Evolutionary conservation across 2,113 vertebrate species (phyloP).

Genomic region (Lampris incognitus): DNA sequence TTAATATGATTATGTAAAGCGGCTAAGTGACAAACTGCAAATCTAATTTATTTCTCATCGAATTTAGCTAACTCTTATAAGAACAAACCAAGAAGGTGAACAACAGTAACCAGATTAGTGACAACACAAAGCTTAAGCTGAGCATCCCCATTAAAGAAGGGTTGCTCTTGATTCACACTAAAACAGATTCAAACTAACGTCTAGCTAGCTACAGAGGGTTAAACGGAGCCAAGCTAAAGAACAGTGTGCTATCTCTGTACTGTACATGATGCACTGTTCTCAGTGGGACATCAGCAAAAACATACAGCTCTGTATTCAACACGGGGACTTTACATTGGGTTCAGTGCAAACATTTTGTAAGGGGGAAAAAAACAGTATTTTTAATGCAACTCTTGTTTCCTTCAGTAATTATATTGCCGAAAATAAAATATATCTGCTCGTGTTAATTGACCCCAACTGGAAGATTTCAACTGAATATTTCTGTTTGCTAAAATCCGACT

Average conservation of each 20-base stretch:
- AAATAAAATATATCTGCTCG: constrained; percentile 10
- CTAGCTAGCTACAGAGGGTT: constrained; percentile 51
- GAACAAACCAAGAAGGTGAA: constrained; percentile 14
- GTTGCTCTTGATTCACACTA: constrained; percentile 63
- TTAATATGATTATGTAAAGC: constrained; percentile 71
- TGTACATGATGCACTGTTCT: constrained; percentile 74
- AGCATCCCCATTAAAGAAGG: constrained; percentile 11
- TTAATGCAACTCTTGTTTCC: constrained; percentile 26
- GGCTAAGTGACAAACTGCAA: constrained; percentile 63
- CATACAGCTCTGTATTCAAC: constrained; percentile 65
- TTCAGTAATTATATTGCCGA: constrained; percentile 22
- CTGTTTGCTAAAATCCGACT: constrained; percentile 48
- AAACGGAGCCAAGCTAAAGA: constrained; percentile 54
- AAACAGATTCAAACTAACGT: constrained; percentile 51
- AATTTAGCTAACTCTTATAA: constrained; percentile 44
- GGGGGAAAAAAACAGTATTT: constrained; percentile 36
- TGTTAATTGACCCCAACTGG: constrained; percentile 67
- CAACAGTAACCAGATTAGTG: constrained; percentile 20
- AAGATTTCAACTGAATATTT: constrained; percentile 55
- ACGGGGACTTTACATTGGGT: constrained; percentile 64
- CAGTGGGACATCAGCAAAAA: constrained; percentile 67
- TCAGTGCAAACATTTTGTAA: constrained; percentile 42
- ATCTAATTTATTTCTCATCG: constrained; percentile 83
- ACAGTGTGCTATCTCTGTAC: constrained; percentile 56
- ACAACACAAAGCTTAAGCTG: not conserved